Conservation (phyloP, 2,797 vertebrate species). For the Setipinna tenuifilis region DNA sequence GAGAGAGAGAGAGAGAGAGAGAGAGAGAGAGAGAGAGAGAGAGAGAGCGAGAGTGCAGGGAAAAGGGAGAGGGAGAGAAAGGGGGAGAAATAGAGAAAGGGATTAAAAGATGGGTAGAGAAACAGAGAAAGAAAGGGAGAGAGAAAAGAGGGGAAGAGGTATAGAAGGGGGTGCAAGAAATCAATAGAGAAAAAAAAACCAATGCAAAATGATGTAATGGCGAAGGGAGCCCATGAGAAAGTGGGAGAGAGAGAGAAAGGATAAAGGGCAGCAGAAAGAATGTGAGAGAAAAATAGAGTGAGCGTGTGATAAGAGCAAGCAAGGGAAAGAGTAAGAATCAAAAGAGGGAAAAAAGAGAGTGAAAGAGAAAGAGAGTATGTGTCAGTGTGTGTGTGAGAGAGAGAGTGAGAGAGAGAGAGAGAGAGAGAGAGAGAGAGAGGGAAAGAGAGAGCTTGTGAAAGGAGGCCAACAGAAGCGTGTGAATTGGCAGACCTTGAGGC, state of each 20-base stretch:
- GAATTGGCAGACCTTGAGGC: conserved; percentile 20
- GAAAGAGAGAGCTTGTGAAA: neutral
- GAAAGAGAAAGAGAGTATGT: neutral
- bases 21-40: neutral
- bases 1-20: neutral
- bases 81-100: neutral
- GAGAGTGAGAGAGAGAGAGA: neutral
- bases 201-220: neutral
- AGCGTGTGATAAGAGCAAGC: neutral
- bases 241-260: neutral
- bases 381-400: neutral
- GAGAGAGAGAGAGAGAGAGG: neutral
- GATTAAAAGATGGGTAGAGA: neutral
- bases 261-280: neutral
- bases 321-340: neutral
- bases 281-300: neutral
- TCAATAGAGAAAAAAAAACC: neutral
- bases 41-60: neutral
- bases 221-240: neutral
- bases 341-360: neutral
- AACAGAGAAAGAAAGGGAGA: neutral
- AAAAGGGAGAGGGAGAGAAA: neutral
- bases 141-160: neutral
- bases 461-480: conserved; percentile 26
- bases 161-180: too few relatives aligned